Conservation (phyloP, 2,888 invertebrate genomes). For the Calliopum simillimum region DNA sequence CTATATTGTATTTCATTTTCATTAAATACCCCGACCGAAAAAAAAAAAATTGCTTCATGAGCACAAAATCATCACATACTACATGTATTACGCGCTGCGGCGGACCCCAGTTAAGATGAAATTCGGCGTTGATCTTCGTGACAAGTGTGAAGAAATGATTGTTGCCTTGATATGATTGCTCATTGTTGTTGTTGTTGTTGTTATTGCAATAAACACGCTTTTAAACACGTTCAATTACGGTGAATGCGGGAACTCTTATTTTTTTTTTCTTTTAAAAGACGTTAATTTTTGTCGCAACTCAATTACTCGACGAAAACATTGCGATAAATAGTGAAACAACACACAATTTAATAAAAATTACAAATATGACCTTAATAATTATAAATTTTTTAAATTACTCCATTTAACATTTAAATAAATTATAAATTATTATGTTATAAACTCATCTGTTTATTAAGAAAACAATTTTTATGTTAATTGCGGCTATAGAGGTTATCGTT, state of each 20-base stretch:
- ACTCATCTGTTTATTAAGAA: no score
- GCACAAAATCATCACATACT: background rate
- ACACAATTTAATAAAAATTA: background rate
- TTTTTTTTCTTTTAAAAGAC: no score
- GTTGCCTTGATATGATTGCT: constrained; percentile 34
- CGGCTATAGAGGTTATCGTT: no score
- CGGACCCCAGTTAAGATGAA: constrained; percentile 15
- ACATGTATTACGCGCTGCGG: background rate
- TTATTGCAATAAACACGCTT: constrained; percentile 4
- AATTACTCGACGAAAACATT: background rate
- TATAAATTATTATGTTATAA: no score
- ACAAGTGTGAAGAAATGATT: constrained; percentile 33
- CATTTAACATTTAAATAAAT: no score
- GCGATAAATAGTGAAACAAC: background rate
- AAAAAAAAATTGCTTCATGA: constrained; percentile 10
- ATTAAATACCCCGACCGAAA: background rate
- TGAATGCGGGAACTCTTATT: constrained; percentile 7
- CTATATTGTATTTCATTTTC: no score
- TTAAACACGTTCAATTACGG: constrained; percentile 31
- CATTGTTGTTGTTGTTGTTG: constrained; percentile 22
- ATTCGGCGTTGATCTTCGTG: constrained; percentile 19
- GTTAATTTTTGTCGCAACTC: constrained; percentile 9
- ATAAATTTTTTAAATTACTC: background rate
- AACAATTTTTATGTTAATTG: no score
- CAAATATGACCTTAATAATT: background rate